A percentile compares a stretch with the other conserved stretches of the same genome.
Conservation (phyloP, 37 sponge, comb jelly and placozoan species). For the Halichondria panicea region DNA sequence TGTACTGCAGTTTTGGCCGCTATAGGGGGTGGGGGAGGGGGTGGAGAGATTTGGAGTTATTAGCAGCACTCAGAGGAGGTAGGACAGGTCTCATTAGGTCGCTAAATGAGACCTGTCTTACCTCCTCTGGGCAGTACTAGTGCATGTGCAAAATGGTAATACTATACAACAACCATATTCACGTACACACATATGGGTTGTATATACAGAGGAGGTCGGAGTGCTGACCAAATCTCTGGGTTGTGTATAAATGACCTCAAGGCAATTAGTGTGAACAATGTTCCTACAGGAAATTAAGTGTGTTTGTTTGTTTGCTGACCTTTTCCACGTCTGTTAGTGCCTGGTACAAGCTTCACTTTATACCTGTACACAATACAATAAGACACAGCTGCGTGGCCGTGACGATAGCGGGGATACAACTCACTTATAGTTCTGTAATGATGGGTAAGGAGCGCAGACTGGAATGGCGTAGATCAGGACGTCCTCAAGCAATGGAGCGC, state of each 20-base stretch:
- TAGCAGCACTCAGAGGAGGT: too few relatives aligned
- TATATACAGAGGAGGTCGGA: too few relatives aligned
- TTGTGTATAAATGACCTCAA: too few relatives aligned
- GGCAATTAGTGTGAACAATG: too few relatives aligned
- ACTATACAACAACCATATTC: too few relatives aligned
- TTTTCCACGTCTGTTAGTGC: constrained; percentile 84
- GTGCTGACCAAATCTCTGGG: too few relatives aligned
- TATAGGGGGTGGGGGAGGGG: constrained; percentile 5
- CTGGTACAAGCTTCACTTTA: constrained; percentile 90
- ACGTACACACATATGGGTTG: too few relatives aligned
- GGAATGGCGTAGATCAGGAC: constrained; percentile 88
- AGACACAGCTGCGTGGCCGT: not conserved
- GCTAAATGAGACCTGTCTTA: too few relatives aligned
- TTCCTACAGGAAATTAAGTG: too few relatives aligned
- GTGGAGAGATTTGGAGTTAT: not conserved
- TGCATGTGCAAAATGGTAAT: not conserved
- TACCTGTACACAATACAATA: constrained; percentile 35
- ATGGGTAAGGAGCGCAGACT: constrained; percentile 93
- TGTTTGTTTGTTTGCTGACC: too few relatives aligned
- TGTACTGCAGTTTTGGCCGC: constrained; percentile 86
- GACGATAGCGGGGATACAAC: not conserved
- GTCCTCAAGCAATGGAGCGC: constrained; percentile 82
- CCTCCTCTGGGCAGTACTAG: too few relatives aligned
- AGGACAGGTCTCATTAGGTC: too few relatives aligned
- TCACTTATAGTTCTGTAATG: constrained; percentile 89